These are phyloP conservation scores for Gonocerus acuteangulatus DNA, from an alignment of 2,888 invertebrate species.

Conservation along the genomic window DNA sequence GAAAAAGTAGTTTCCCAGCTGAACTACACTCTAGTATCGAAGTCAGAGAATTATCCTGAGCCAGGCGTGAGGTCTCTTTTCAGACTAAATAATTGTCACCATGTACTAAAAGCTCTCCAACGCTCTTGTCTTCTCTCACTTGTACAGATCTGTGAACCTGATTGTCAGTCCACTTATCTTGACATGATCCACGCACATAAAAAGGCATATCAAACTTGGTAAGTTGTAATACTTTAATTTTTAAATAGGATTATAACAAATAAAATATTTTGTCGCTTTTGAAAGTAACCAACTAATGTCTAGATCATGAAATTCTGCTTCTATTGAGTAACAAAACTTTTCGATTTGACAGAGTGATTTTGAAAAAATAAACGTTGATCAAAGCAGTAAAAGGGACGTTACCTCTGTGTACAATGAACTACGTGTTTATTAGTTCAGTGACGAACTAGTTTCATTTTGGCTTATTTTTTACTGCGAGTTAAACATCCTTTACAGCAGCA, in stretches of 20 bases:
- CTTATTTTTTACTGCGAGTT: too few species aligned
- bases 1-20: constrained; percentile 84
- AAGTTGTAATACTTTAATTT: background rate
- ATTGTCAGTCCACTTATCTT: constrained; percentile 76
- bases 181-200: constrained; percentile 81
- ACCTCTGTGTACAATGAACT: too few species aligned
- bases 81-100: constrained; percentile 88
- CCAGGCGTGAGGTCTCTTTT: constrained; percentile 79
- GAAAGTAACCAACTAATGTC: background rate
- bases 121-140: constrained; percentile 76
- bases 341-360: too few species aligned
- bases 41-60: constrained; percentile 87
- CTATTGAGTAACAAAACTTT: too few species aligned
- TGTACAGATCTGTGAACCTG: constrained; percentile 71
- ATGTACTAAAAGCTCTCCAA: constrained; percentile 85
- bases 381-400: too few species aligned
- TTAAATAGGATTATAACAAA: background rate
- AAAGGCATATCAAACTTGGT: constrained; percentile 52
- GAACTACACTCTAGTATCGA: constrained; percentile 79
- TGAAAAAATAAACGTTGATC: too few species aligned
- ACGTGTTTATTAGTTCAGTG: too few species aligned
- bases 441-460: too few species aligned
- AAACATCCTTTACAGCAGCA: too few species aligned
- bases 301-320: background rate
- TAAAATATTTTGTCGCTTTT: background rate